phyloP scores from a whole-genome alignment of 2,888 invertebrate species.

The Andrena flavipes region DNA sequence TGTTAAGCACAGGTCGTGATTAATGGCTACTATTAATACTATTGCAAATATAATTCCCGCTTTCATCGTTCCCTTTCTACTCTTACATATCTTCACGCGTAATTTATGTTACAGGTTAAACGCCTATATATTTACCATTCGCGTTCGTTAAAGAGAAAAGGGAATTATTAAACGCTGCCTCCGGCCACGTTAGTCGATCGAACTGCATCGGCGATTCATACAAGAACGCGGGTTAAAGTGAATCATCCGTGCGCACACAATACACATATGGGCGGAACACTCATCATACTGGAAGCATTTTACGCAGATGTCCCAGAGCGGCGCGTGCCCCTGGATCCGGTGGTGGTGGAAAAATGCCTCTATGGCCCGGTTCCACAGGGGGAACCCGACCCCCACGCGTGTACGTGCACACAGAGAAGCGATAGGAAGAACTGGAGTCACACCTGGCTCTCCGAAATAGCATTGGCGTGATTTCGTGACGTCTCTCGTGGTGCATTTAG shows the following conservation, averaged over 20 bases:
- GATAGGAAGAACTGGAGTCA: conserved; percentile 54
- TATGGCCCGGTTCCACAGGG: conserved; percentile 26
- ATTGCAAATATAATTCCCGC: too few species aligned
- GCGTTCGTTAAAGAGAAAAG: too few species aligned
- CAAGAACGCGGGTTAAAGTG: conserved; percentile 18
- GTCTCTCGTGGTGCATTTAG: conserved; percentile 4
- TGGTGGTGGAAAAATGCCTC: conserved; percentile 59
- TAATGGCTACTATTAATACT: too few species aligned
- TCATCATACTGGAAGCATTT: conserved; percentile 61
- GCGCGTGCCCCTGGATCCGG: conserved; percentile 78
- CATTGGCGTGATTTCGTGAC: conserved; percentile 72
- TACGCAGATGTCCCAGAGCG: conserved; percentile 77
- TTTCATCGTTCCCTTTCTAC: too few species aligned
- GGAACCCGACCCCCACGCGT: conserved; percentile 60
- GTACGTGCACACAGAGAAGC: conserved; percentile 14
- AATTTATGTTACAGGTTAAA: too few species aligned
- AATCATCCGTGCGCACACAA: conserved; percentile 44
- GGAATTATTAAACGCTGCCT: background rate
- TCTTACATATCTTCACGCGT: too few species aligned
- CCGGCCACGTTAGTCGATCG: background rate
- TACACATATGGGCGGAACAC: conserved; percentile 33
- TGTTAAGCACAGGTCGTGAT: too few species aligned
- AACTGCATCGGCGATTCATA: conserved; percentile 18
- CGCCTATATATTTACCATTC: too few species aligned
- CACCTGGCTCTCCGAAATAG: conserved; percentile 75